Percentiles rank a stretch among this genome's conserved stretches.
These are phyloP conservation scores for Acleris laterana DNA, from an alignment of 2,888 invertebrate genomes.

Conservation along the genomic window DNA sequence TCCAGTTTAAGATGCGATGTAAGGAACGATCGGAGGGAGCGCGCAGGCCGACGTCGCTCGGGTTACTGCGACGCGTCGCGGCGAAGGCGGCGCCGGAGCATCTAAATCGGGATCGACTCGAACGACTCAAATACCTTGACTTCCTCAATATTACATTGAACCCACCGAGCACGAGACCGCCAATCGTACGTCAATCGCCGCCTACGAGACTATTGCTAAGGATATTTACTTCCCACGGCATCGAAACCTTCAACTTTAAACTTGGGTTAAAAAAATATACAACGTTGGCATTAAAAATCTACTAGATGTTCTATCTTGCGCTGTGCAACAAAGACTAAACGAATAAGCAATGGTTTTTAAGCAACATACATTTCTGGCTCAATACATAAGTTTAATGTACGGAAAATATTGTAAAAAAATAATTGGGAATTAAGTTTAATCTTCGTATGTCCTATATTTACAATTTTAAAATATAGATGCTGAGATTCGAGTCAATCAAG, in stretches of 20 bases:
- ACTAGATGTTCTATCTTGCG: too few relatives aligned
- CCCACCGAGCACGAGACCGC: slow-evolving; percentile 75
- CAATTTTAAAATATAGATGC: too few relatives aligned
- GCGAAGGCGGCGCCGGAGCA: slow-evolving; percentile 80
- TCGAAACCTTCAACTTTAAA: slow-evolving; percentile 40
- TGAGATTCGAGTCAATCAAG: too few relatives aligned
- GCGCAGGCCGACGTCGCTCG: slow-evolving; percentile 78
- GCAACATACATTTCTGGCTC: too few relatives aligned
- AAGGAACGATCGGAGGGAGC: slow-evolving; percentile 67
- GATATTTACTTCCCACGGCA: slow-evolving; percentile 47
- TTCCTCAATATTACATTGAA: slow-evolving; percentile 85
- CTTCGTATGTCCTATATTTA: too few relatives aligned
- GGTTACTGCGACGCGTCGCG: slow-evolving; percentile 80
- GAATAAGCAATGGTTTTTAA: too few relatives aligned
- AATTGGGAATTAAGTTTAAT: too few relatives aligned
- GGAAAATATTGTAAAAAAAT: too few relatives aligned
- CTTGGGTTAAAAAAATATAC: slow-evolving; percentile 3
- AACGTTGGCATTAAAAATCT: not conserved
- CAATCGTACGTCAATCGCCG: slow-evolving; percentile 80
- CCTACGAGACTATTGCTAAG: slow-evolving; percentile 63
- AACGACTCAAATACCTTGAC: slow-evolving; percentile 84
- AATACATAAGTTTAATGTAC: too few relatives aligned
- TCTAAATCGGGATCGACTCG: slow-evolving; percentile 84
- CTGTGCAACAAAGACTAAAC: too few relatives aligned
- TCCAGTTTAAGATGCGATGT: slow-evolving; percentile 54